phyloP scores from a whole-genome alignment of 2,797 vertebrate species.

The Sebastes nivosus region DNA sequence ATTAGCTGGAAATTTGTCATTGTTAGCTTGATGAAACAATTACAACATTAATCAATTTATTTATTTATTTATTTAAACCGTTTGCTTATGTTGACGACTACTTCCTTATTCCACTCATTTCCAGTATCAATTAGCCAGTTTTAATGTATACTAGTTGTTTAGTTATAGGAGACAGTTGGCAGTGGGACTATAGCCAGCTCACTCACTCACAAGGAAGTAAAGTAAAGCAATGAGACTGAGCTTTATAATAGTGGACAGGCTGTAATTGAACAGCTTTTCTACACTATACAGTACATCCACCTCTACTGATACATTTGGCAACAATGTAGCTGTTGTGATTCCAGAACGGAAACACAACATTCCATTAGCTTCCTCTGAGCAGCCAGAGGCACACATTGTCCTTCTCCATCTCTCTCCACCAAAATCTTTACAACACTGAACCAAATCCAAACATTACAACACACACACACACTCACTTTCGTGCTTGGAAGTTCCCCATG shows the following conservation, averaged over 20 bases:
- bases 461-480: constrained; percentile 83
- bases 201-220: neutral
- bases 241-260: neutral
- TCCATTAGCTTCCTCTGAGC: neutral
- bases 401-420: neutral
- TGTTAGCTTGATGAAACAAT: neutral
- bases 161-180: neutral
- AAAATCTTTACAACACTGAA: neutral
- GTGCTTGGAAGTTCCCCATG: constrained; percentile 88
- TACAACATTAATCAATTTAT: neutral
- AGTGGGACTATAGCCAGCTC: neutral
- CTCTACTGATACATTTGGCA: neutral
- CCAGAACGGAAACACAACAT: neutral
- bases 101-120: neutral
- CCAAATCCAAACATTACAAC: neutral
- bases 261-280: neutral
- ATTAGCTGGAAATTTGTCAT: neutral
- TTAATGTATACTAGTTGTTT: neutral
- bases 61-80: neutral
- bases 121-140: neutral
- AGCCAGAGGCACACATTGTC: constrained; percentile 7
- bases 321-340: neutral
- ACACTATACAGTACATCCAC: neutral
- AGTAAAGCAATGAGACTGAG: constrained; percentile 8
- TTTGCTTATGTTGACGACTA: neutral